Evolutionary conservation across 1,140 invertebrate species (phyloP), one percentile per base, ranked within the genome.

Genomic region (Lordiphosa clarofinis): DNA sequence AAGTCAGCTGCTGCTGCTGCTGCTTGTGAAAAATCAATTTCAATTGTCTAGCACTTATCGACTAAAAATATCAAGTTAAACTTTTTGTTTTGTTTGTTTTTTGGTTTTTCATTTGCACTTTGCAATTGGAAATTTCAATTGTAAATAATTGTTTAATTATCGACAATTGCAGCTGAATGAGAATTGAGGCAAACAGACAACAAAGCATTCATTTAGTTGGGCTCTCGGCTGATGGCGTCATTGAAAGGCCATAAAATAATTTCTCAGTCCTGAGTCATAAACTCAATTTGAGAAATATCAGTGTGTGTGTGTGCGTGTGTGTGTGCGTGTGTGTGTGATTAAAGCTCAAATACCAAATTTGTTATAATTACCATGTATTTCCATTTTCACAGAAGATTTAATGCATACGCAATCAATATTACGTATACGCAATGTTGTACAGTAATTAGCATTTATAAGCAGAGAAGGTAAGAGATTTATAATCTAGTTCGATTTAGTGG

Each of bases 81-180:
- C 55, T 33, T 43, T 59, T 48, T 12, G 13, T 40, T 42, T 68
- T 68, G 58, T 66, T 68, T 37, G 59, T 61, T 59, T 31, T 56
- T 69, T 65, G 46, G 21, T 48, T 49, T 74, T 69, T 57, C 56
- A 38, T 69, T 64, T 75, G 70, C 71, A 74, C 58, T 74, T 64
- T 42, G 65, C 60, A 57, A 78, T 65, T 81, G 70, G 44, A 43
- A 65, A 68, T 78, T 78, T 84, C 61, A 81, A 81, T 81, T 76
- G 76, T 74, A 76, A 72, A 75, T 75, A 75, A 78, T 79, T 69
- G 61, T 62, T 79, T 82, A 82, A 81, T 81, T 81, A 81, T 76
- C 49, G 36, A 56, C 73, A 76, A 81, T 81, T 81, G 63, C 67
- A 73, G 43, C 47, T 52, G 39, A 66, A 12, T 50, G 39, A 24